Evolutionary conservation across 1,140 invertebrate species (phyloP).

Genomic region (Maniola jurtina): DNA sequence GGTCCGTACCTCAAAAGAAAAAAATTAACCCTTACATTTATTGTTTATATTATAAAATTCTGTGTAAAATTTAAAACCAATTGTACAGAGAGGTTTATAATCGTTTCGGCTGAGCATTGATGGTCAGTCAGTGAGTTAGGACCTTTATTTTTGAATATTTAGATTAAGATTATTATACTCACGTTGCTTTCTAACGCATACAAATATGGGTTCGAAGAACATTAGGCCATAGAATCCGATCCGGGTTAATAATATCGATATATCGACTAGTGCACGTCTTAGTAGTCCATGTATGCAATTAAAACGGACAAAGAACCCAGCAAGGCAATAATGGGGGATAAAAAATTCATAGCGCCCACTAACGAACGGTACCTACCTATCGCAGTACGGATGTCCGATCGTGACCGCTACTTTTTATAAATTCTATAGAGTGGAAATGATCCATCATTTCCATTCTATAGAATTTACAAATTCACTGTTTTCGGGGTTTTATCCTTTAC

Average conservation of each 20-base stretch:
- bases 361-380: constrained; percentile 37
- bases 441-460: not conserved
- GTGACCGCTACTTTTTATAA: too few species aligned
- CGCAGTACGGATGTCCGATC: constrained; percentile 29
- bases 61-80: too few species aligned
- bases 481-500: too few species aligned
- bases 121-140: too few species aligned
- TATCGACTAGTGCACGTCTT: constrained; percentile 37
- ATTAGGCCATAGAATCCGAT: constrained; percentile 7
- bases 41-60: too few species aligned
- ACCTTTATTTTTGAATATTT: too few species aligned
- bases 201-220: not conserved
- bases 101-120: too few species aligned
- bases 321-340: constrained; percentile 60
- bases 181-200: not conserved
- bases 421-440: too few species aligned
- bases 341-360: constrained; percentile 57
- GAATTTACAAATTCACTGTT: not conserved
- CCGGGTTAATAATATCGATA: constrained; percentile 22
- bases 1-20: too few species aligned
- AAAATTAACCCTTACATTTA: too few species aligned
- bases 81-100: too few species aligned
- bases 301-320: constrained; percentile 52
- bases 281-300: constrained; percentile 39
- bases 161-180: too few species aligned